A percentile compares a stretch with the other conserved stretches of the same genome.
Evolutionary conservation across 2,797 vertebrate genomes (phyloP).

Genomic region (Otus scops): DNA sequence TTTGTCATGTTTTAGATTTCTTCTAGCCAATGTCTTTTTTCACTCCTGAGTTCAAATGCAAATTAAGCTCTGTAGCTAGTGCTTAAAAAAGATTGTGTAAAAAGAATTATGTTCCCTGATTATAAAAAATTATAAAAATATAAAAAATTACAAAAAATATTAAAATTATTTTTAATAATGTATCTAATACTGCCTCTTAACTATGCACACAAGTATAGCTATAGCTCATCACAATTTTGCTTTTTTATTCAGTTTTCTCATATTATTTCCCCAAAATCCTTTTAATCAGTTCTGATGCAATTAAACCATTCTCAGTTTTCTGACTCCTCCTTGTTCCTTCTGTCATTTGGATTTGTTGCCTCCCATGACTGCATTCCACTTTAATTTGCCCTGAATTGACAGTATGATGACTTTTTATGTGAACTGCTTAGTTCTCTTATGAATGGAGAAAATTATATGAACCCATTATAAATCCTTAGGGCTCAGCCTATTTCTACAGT

Average conservation of each 20-base stretch:
- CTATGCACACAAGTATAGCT: background rate
- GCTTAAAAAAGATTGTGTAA: background rate
- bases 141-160: fast-evolving
- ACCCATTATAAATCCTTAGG: background rate
- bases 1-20: background rate
- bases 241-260: background rate
- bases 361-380: background rate
- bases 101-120: background rate
- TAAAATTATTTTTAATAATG: background rate
- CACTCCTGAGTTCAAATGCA: background rate
- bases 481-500: background rate
- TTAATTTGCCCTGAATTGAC: background rate
- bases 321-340: background rate
- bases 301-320: background rate
- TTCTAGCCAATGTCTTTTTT: background rate
- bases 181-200: background rate
- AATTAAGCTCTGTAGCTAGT: background rate
- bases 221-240: background rate
- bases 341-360: background rate
- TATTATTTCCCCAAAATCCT: background rate
- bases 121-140: background rate
- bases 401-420: background rate
- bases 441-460: background rate
- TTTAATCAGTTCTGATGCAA: background rate
- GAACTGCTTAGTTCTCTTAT: background rate